Percentiles rank a stretch among this genome's conserved stretches.
Evolutionary conservation across 2,888 invertebrate species (phyloP).

Genomic region (Himalopsyche anomala): DNA sequence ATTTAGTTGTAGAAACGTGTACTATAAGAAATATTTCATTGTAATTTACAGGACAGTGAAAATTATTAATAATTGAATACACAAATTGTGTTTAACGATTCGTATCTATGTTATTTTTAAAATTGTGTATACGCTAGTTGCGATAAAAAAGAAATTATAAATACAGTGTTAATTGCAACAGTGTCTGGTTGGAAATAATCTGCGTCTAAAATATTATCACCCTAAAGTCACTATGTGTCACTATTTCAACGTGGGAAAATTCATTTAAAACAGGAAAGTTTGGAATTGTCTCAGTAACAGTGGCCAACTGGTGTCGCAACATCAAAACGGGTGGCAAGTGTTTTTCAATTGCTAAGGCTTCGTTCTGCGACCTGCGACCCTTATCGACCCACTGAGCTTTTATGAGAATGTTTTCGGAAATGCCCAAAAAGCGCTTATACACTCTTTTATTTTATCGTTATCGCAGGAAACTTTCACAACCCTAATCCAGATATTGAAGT

Average conservation of each 20-base stretch:
- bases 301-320: constrained; percentile 30
- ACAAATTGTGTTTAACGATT: too few species aligned
- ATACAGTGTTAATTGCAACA: too few species aligned
- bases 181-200: too few species aligned
- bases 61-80: too few species aligned
- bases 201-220: background rate
- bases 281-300: constrained; percentile 4
- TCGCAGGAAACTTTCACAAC: constrained; percentile 16
- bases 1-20: too few species aligned
- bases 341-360: constrained; percentile 22
- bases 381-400: constrained; percentile 31
- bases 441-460: constrained; percentile 34
- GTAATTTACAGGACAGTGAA: too few species aligned
- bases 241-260: constrained; percentile 16
- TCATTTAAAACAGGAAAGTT: constrained; percentile 21
- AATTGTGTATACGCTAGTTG: too few species aligned
- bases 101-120: too few species aligned
- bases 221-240: constrained; percentile 12
- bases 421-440: constrained; percentile 31
- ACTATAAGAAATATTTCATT: too few species aligned
- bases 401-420: constrained; percentile 31
- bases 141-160: too few species aligned
- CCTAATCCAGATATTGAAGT: constrained; percentile 34
- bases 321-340: constrained; percentile 28
- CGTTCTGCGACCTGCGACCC: constrained; percentile 29